A percentile compares a stretch with the other conserved stretches of the same genome.
phyloP scores from a whole-genome alignment of 2,797 vertebrate species.

The Cynopterus sphinx region DNA sequence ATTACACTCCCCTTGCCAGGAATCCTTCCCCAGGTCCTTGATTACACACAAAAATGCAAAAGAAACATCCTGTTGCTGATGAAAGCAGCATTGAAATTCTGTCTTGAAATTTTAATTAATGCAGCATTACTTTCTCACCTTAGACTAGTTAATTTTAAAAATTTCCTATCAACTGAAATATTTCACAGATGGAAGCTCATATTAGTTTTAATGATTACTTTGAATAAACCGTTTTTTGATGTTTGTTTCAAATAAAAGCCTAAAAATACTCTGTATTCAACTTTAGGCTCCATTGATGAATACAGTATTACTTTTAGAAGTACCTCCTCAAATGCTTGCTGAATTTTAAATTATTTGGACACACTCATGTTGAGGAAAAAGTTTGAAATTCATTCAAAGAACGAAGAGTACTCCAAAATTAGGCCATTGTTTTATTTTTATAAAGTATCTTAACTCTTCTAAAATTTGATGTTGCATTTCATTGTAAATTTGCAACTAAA shows the following conservation, averaged over 20 bases:
- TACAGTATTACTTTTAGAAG: constrained; percentile 33
- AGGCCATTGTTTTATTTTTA: constrained; percentile 38
- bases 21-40: constrained; percentile 44
- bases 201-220: constrained; percentile 59
- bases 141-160: constrained; percentile 52
- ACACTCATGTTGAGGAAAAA: constrained; percentile 11
- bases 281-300: constrained; percentile 53
- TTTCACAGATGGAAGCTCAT: constrained; percentile 65
- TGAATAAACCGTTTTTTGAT: constrained; percentile 67
- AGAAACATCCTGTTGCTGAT: constrained; percentile 44
- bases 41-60: constrained; percentile 14
- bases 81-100: constrained; percentile 62
- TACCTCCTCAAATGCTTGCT: background rate
- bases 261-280: constrained; percentile 53
- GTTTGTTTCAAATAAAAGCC: constrained; percentile 60
- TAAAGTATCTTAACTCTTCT: background rate
- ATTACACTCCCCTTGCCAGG: constrained; percentile 26
- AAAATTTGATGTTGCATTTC: constrained; percentile 47
- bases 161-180: constrained; percentile 65
- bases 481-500: constrained; percentile 52
- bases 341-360: constrained; percentile 15
- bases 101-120: constrained; percentile 69
- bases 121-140: constrained; percentile 74
- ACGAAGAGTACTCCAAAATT: constrained; percentile 15
- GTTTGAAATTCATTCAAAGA: constrained; percentile 40